Evolutionary conservation across 2,888 invertebrate genomes (phyloP).

Genomic region (Pristionchus maxplancki): DNA sequence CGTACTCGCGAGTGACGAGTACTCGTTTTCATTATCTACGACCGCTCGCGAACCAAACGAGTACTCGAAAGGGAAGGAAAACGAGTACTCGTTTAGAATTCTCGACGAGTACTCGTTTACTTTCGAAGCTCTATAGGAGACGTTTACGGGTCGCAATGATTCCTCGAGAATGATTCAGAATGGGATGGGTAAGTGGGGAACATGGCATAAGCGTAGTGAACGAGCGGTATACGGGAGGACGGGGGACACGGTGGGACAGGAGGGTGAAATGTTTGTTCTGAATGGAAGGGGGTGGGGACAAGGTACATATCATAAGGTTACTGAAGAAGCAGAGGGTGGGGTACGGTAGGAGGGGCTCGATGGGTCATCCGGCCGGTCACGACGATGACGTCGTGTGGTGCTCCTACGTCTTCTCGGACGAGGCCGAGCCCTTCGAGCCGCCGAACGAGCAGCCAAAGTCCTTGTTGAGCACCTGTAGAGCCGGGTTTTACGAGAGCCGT

Average conservation of each 20-base stretch:
- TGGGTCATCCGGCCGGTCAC: not conserved
- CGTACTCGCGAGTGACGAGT: no score
- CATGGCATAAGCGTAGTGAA: no score
- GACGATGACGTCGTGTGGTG: no score
- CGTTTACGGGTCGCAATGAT: not conserved
- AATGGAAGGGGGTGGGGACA: no score
- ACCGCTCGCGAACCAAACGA: no score
- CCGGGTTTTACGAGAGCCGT: not conserved
- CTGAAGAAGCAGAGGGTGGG: not conserved
- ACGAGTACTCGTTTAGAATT: no score
- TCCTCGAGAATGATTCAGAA: not conserved
- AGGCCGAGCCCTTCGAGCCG: not conserved
- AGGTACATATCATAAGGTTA: no score
- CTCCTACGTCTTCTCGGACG: slow-evolving; percentile 8
- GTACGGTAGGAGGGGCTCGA: not conserved
- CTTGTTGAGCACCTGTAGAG: slow-evolving; percentile 8
- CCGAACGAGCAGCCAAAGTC: not conserved
- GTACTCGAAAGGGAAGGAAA: no score
- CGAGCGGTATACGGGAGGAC: not conserved
- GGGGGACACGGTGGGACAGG: not conserved
- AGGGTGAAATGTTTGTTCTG: no score
- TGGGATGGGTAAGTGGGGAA: no score
- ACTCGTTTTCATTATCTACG: no score
- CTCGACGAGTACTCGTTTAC: not conserved
- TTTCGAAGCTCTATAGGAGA: not conserved